Conservation (phyloP, 2,888 invertebrate species). For the Pyrgus malvae region DNA sequence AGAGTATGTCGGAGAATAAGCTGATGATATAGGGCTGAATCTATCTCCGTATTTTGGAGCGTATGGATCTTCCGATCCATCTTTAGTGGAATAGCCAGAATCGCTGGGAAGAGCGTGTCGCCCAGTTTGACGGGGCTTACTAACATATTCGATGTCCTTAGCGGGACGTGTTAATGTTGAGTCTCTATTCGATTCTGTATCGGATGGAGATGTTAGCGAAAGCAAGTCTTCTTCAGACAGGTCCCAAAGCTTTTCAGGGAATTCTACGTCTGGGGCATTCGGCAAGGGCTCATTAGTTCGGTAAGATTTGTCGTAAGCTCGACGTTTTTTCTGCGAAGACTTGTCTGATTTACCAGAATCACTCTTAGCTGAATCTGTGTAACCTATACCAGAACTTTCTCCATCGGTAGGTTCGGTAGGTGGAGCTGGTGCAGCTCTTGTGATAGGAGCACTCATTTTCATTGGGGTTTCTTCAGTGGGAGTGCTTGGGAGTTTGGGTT, state of each 20-base stretch:
- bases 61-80: constrained; percentile 70
- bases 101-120: constrained; percentile 79
- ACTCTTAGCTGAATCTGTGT: constrained; percentile 76
- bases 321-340: constrained; percentile 83
- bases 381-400: constrained; percentile 77
- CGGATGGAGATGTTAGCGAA: constrained; percentile 78
- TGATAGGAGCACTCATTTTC: constrained; percentile 43
- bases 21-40: constrained; percentile 71
- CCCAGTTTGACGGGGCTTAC: constrained; percentile 81
- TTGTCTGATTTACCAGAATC: constrained; percentile 78
- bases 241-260: constrained; percentile 91
- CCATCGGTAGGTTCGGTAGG: constrained; percentile 61
- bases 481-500: constrained; percentile 59
- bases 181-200: constrained; percentile 82
- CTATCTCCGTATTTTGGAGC: constrained; percentile 62
- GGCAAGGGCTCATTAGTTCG: constrained; percentile 91
- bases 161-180: constrained; percentile 80
- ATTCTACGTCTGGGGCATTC: constrained; percentile 87
- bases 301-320: constrained; percentile 91
- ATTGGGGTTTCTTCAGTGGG: constrained; percentile 65
- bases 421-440: constrained; percentile 58
- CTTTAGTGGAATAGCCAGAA: constrained; percentile 72
- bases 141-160: constrained; percentile 83
- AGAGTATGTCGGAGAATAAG: constrained; percentile 76
- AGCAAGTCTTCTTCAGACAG: constrained; percentile 84